These are phyloP conservation scores for Nothocercus julius DNA, from an alignment of 2,113 vertebrate species.

Conservation along the genomic window DNA sequence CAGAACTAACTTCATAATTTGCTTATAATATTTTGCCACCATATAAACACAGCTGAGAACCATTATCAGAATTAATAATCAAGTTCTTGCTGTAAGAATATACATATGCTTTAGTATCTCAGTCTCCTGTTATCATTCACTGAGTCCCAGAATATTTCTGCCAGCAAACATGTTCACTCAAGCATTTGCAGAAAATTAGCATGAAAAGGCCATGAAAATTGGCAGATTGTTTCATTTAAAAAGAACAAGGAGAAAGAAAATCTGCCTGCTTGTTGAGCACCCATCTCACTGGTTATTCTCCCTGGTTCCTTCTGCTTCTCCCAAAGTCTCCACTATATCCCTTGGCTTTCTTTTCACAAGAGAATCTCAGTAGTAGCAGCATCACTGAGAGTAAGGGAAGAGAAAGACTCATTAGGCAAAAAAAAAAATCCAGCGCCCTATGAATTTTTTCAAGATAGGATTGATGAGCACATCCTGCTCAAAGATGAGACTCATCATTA, in stretches of 20 bases:
- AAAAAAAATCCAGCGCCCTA: not conserved
- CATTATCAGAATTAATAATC: conserved; percentile 57
- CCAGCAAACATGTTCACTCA: conserved; percentile 58
- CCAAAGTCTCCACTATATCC: not conserved
- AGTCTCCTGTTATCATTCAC: not conserved
- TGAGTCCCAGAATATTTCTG: not conserved
- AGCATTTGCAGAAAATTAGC: not conserved
- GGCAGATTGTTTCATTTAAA: not conserved
- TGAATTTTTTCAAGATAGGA: not conserved
- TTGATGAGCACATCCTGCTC: not conserved
- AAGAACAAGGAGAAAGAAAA: not conserved
- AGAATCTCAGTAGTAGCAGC: not conserved
- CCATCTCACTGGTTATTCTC: not conserved
- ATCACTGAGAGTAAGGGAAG: not conserved
- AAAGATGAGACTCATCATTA: not conserved
- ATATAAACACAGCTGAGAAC: conserved; percentile 65
- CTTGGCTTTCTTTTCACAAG: not conserved
- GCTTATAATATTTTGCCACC: not conserved
- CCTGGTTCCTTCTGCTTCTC: not conserved
- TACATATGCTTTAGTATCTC: conserved; percentile 42
- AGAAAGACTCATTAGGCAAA: not conserved
- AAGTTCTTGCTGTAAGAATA: conserved; percentile 59
- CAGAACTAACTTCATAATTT: conserved; percentile 49
- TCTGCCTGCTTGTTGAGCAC: not conserved
- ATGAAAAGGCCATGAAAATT: not conserved